Percentiles rank a stretch among this genome's conserved stretches.
Conservation (phyloP, 2,797 vertebrate genomes). For the Sebastes kiyomatsui region DNA sequence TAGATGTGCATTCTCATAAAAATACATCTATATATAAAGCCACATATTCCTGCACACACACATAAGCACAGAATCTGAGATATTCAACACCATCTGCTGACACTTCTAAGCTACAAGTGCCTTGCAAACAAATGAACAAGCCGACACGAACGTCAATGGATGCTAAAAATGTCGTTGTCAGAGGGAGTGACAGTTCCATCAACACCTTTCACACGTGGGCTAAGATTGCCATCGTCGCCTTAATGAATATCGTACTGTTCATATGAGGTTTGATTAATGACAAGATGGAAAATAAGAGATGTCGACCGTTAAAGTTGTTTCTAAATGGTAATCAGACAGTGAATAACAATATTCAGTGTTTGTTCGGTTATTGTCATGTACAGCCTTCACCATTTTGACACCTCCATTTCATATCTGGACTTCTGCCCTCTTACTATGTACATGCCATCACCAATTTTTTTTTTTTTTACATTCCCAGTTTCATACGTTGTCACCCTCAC, state of each 20-base stretch:
- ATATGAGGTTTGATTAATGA: neutral
- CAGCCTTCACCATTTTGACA: neutral
- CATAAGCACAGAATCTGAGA: constrained; percentile 3
- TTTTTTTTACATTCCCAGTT: neutral
- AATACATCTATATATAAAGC: neutral
- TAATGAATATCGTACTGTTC: constrained; percentile 1
- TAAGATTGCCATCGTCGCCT: constrained; percentile 22
- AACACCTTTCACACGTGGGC: constrained; percentile 25
- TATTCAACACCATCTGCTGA: constrained; percentile 46
- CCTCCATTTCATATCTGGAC: neutral
- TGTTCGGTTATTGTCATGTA: neutral
- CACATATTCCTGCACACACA: neutral
- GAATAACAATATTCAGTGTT: neutral
- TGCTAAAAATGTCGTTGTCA: constrained; percentile 15
- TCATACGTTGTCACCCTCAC: neutral
- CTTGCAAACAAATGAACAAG: neutral
- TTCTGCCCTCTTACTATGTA: neutral
- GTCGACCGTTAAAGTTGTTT: neutral
- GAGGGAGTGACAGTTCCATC: constrained; percentile 50
- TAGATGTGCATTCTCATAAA: neutral
- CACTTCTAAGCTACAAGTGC: constrained; percentile 4
- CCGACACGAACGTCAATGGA: constrained; percentile 19
- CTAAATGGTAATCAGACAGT: neutral
- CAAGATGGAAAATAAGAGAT: neutral
- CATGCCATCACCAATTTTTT: neutral